These are phyloP conservation scores for Tipula vernalis DNA, from an alignment of 2,888 invertebrate species.

Conservation along the genomic window DNA sequence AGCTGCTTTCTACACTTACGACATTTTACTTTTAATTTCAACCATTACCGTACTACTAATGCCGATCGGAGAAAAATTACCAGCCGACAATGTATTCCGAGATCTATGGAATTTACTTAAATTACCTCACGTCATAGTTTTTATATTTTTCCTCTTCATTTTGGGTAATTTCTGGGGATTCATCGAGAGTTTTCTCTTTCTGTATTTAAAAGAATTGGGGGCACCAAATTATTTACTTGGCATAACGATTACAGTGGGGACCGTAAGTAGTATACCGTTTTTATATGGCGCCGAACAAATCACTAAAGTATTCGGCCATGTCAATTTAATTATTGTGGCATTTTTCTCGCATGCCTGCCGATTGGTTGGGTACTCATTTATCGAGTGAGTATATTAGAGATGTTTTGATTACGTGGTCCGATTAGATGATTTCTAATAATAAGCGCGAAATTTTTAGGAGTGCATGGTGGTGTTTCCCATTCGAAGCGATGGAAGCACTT, in stretches of 20 bases:
- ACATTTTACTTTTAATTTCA: slow-evolving; percentile 57
- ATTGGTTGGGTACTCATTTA: slow-evolving; percentile 71
- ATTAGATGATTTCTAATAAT: background rate
- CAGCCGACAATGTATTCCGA: slow-evolving; percentile 62
- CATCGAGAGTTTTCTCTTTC: slow-evolving; percentile 77
- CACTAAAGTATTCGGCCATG: slow-evolving; percentile 66
- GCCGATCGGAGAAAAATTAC: slow-evolving; percentile 65
- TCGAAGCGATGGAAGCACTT: slow-evolving; percentile 74
- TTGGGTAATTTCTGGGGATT: slow-evolving; percentile 83
- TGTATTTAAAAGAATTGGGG: slow-evolving; percentile 71
- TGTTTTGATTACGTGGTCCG: background rate
- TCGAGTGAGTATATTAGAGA: slow-evolving; percentile 47
- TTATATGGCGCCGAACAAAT: slow-evolving; percentile 74
- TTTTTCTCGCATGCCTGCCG: slow-evolving; percentile 75
- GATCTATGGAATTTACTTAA: slow-evolving; percentile 63
- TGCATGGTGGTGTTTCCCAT: slow-evolving; percentile 83
- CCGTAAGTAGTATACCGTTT: slow-evolving; percentile 71
- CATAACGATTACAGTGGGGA: slow-evolving; percentile 74
- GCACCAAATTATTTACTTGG: slow-evolving; percentile 70
- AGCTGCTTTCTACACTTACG: slow-evolving; percentile 76
- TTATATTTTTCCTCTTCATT: slow-evolving; percentile 68
- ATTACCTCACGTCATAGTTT: slow-evolving; percentile 66
- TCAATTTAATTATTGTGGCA: slow-evolving; percentile 71
- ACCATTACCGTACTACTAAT: slow-evolving; percentile 62
- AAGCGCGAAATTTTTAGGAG: slow-evolving; percentile 39